Evolutionary conservation across 2,113 vertebrate genomes (phyloP).

Genomic region (Petrocephalus zakoni): DNA sequence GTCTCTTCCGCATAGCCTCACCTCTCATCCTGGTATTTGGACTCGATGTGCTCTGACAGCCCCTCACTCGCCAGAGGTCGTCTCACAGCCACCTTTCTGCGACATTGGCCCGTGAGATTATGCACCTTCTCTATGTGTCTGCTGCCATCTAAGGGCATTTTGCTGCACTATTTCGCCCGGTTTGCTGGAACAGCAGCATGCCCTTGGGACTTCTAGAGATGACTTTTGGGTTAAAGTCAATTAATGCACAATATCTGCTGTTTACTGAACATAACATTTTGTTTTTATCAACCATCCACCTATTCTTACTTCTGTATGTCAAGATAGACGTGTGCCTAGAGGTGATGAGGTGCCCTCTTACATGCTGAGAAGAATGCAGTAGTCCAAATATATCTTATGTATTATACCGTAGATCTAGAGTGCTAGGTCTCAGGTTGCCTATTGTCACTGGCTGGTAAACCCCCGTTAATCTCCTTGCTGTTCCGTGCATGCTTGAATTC

Average conservation of each 20-base stretch:
- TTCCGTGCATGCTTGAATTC: neutral
- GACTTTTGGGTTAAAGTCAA: neutral
- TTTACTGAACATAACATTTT: neutral
- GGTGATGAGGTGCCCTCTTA: neutral
- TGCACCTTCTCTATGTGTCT: neutral
- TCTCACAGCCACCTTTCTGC: neutral
- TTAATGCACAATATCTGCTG: neutral
- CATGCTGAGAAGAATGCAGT: neutral
- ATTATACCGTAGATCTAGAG: neutral
- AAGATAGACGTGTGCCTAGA: neutral
- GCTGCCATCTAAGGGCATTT: neutral
- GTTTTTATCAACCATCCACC: neutral
- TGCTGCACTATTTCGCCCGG: neutral
- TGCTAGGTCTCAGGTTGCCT: neutral
- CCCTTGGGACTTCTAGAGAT: neutral
- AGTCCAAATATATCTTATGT: neutral
- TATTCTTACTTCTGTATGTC: neutral
- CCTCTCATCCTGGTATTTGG: neutral
- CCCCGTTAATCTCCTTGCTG: neutral
- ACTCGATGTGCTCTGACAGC: conserved; percentile 14
- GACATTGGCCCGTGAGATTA: neutral
- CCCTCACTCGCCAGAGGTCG: neutral
- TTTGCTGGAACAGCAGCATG: neutral
- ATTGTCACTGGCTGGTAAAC: neutral
- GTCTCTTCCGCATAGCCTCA: neutral